phyloP scores from a whole-genome alignment of 2,113 vertebrate species.

The Chunga burmeisteri region DNA sequence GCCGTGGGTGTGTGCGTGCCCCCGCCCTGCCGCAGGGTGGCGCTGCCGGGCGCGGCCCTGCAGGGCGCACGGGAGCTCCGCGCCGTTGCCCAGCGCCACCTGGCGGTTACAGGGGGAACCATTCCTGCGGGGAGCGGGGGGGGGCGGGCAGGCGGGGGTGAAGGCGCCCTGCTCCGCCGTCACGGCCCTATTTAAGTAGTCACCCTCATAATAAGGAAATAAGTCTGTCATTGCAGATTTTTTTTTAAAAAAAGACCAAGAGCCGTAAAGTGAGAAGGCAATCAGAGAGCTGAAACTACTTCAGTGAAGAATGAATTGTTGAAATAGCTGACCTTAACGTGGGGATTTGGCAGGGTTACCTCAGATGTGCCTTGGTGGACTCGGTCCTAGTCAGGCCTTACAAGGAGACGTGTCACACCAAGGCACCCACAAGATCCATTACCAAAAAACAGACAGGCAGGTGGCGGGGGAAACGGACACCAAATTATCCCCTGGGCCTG shows the following conservation, averaged over 20 bases:
- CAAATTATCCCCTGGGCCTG: too few species aligned
- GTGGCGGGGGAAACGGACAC: fast-evolving
- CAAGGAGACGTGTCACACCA: fast-evolving
- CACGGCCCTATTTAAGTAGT: too few species aligned
- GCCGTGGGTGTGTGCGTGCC: not conserved
- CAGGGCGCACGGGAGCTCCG: too few species aligned
- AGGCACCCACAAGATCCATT: fast-evolving
- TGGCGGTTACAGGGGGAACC: too few species aligned
- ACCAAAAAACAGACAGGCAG: not conserved
- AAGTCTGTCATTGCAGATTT: not conserved
- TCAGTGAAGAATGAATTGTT: not conserved
- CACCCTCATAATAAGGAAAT: fast-evolving
- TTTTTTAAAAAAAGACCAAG: not conserved
- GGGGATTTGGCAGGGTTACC: not conserved
- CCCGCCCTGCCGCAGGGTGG: not conserved
- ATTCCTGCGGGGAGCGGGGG: too few species aligned
- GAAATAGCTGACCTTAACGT: not conserved
- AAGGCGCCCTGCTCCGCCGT: fast-evolving
- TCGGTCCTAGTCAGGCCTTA: not conserved
- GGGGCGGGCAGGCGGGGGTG: too few species aligned
- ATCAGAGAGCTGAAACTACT: not conserved
- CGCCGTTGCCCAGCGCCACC: not conserved
- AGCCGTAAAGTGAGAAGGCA: not conserved
- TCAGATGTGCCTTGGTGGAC: not conserved
- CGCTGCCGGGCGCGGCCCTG: not conserved